These are phyloP conservation scores for Falco punctatus DNA, from an alignment of 2,113 vertebrate genomes.

Conservation along the genomic window DNA sequence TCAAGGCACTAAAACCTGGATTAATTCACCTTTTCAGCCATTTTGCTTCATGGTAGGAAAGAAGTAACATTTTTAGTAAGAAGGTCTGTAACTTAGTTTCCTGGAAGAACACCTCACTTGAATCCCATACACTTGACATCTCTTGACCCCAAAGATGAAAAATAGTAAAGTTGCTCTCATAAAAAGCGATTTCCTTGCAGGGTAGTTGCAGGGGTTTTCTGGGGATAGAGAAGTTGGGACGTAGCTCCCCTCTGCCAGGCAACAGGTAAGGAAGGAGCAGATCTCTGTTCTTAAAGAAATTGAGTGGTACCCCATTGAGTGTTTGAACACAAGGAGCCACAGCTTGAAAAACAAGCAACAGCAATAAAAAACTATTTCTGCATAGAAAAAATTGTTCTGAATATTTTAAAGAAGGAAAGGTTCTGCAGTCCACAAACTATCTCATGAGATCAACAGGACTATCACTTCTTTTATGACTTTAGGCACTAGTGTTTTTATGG, in stretches of 20 bases:
- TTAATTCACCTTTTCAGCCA: background rate
- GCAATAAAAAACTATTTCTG: background rate
- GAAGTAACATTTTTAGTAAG: background rate
- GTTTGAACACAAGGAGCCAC: background rate
- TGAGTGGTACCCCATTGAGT: background rate
- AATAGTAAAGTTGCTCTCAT: background rate
- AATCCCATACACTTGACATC: background rate
- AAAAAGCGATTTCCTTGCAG: background rate
- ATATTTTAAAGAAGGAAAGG: background rate
- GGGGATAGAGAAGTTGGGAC: background rate
- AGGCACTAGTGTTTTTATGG: background rate
- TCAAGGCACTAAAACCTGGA: background rate
- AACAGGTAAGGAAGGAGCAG: slow-evolving; percentile 5
- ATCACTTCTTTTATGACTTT: background rate
- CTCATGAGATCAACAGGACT: background rate
- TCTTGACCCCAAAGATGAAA: background rate
- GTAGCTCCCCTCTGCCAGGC: slow-evolving; percentile 4
- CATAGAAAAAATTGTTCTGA: background rate
- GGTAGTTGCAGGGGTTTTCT: background rate
- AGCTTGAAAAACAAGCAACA: background rate
- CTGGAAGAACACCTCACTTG: background rate
- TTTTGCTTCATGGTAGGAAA: background rate
- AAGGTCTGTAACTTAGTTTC: background rate
- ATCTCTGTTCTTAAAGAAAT: background rate
- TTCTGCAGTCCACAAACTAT: background rate